These are phyloP conservation scores for Drosophila trichaetosa DNA, from an alignment of 2,888 invertebrate genomes.

Conservation along the genomic window DNA sequence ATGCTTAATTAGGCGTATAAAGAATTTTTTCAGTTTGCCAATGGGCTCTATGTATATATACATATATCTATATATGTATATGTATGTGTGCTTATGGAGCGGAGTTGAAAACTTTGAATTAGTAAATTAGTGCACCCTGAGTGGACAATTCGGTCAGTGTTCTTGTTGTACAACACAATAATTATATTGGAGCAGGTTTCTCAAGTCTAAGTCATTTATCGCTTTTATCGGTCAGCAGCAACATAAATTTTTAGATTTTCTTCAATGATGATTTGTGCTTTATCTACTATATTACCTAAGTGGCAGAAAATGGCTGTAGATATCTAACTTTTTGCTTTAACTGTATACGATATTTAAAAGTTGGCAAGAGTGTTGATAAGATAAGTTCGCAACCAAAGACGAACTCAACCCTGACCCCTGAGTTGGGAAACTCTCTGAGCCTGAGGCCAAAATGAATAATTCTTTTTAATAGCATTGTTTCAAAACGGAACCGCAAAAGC, in stretches of 20 bases:
- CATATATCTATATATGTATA: background rate
- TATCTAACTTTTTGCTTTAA: background rate
- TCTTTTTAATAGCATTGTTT: background rate
- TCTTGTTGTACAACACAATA: background rate
- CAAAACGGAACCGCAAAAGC: background rate
- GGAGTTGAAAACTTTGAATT: conserved; percentile 63
- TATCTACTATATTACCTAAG: background rate
- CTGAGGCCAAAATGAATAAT: background rate
- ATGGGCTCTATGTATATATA: background rate
- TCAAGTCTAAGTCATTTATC: conserved; percentile 22
- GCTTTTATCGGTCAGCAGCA: conserved; percentile 18
- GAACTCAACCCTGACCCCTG: background rate
- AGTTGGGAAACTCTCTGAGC: background rate
- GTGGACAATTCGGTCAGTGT: conserved; percentile 68
- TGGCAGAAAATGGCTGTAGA: background rate
- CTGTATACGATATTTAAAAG: background rate
- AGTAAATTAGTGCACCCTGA: conserved; percentile 71
- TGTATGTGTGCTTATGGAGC: conserved; percentile 11
- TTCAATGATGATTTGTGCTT: background rate
- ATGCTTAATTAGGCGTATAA: conserved; percentile 80
- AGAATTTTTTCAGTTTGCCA: conserved; percentile 69
- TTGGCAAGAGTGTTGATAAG: background rate
- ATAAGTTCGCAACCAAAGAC: background rate
- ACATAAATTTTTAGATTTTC: background rate
- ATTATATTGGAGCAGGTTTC: background rate